Percentiles rank a stretch among this genome's conserved stretches.
Conservation (phyloP, 1,140 invertebrate genomes). For the Pomacea maculata region DNA sequence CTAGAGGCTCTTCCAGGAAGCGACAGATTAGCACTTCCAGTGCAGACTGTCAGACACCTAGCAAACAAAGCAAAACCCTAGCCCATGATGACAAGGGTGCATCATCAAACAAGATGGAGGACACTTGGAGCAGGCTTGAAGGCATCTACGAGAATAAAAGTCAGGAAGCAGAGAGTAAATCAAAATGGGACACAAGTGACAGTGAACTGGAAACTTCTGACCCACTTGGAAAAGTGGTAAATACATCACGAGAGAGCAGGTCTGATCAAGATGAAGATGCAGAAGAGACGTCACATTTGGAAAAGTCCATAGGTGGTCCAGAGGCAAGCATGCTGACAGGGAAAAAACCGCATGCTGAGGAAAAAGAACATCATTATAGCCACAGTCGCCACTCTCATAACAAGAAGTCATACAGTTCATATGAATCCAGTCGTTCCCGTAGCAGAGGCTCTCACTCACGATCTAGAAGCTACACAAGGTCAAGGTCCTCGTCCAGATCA, state of each 20-base stretch:
- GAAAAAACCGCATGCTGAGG: constrained; percentile 15
- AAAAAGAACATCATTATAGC: constrained; percentile 26
- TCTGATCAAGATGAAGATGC: neutral
- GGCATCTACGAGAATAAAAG: constrained; percentile 46
- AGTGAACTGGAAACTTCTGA: constrained; percentile 48
- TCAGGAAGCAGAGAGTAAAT: constrained; percentile 47
- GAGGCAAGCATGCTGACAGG: constrained; percentile 10
- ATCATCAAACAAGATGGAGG: constrained; percentile 19
- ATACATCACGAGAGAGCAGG: neutral
- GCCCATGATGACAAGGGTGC: constrained; percentile 11
- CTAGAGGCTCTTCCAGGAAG: constrained; percentile 25
- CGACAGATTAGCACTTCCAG: constrained; percentile 23
- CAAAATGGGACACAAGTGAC: constrained; percentile 62
- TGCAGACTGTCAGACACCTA: constrained; percentile 24
- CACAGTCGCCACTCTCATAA: constrained; percentile 29
- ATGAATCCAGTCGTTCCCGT: constrained; percentile 46
- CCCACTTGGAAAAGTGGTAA: constrained; percentile 24
- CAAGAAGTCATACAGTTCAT: constrained; percentile 49
- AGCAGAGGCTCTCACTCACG: constrained; percentile 35
- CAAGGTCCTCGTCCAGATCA: constrained; percentile 45
- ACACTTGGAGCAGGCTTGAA: constrained; percentile 60
- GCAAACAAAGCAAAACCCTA: constrained; percentile 21
- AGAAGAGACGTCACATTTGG: neutral
- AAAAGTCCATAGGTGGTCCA: constrained; percentile 21
- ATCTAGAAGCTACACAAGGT: constrained; percentile 41